phyloP scores from a whole-genome alignment of 2,888 invertebrate species.

The Molorchus minor region DNA sequence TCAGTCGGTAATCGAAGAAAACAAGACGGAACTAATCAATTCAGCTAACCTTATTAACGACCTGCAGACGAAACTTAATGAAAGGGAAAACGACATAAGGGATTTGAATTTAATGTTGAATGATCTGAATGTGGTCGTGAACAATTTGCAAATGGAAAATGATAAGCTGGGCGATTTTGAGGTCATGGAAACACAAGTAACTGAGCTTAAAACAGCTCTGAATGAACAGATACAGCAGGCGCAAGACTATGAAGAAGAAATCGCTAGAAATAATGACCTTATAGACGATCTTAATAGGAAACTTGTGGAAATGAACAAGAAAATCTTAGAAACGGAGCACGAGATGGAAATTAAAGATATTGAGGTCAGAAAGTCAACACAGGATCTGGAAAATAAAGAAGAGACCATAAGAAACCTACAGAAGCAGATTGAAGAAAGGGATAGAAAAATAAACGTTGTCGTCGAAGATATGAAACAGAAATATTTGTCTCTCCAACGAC shows the following conservation, averaged over 20 bases:
- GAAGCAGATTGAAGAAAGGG: conserved; percentile 61
- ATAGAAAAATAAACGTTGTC: conserved; percentile 57
- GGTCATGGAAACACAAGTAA: conserved; percentile 66
- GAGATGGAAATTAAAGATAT: conserved; percentile 62
- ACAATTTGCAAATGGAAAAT: conserved; percentile 66
- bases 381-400: conserved; percentile 56
- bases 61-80: conserved; percentile 50
- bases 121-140: conserved; percentile 65
- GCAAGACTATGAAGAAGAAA: conserved; percentile 67
- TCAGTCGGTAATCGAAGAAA: conserved; percentile 53
- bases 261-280: conserved; percentile 66
- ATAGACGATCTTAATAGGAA: conserved; percentile 69
- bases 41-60: conserved; percentile 52
- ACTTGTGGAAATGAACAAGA: conserved; percentile 66
- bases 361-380: conserved; percentile 61
- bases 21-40: conserved; percentile 56
- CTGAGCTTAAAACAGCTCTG: conserved; percentile 66
- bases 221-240: conserved; percentile 66
- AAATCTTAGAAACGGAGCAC: conserved; percentile 59
- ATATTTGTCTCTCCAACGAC: conserved; percentile 55
- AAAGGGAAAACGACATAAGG: conserved; percentile 50
- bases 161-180: conserved; percentile 60
- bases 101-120: conserved; percentile 63
- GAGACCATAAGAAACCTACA: conserved; percentile 60
- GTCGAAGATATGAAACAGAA: conserved; percentile 59